Evolutionary conservation across 2,888 invertebrate species (phyloP).

Genomic region (Sesia apiformis): DNA sequence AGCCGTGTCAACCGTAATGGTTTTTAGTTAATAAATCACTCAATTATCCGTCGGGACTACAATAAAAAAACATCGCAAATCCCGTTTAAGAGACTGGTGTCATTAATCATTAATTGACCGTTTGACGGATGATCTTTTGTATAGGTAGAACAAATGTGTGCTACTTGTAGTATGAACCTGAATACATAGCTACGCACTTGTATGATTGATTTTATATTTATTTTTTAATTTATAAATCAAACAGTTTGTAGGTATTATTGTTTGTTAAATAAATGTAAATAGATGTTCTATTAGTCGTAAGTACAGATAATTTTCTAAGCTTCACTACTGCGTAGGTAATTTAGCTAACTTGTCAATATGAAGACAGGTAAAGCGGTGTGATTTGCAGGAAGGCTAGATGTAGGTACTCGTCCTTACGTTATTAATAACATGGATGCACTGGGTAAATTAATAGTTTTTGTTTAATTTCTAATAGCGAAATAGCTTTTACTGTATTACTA

Average conservation of each 20-base stretch:
- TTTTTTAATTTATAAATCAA: no score
- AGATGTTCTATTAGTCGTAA: neutral
- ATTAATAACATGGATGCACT: neutral
- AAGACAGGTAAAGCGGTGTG: constrained; percentile 7
- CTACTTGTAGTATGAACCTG: no score
- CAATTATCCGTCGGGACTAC: constrained; percentile 39
- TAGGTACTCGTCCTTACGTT: neutral
- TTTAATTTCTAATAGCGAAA: neutral
- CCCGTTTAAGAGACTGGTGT: constrained; percentile 21
- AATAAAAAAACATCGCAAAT: constrained; percentile 45
- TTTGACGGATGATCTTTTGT: constrained; percentile 6
- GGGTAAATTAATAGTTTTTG: neutral
- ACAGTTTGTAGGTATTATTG: no score
- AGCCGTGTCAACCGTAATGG: constrained; percentile 60
- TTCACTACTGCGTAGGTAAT: constrained; percentile 22
- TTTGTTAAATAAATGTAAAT: neutral
- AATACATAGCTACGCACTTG: no score
- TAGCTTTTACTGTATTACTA: neutral
- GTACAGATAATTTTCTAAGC: no score
- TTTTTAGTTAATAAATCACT: constrained; percentile 61
- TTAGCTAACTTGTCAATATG: constrained; percentile 22
- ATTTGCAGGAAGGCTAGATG: neutral
- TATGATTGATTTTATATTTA: no score
- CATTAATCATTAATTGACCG: constrained; percentile 40
- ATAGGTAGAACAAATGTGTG: no score